A percentile compares a stretch with the other conserved stretches of the same genome.
Evolutionary conservation across 1,140 invertebrate species (phyloP).

Genomic region (Cherax quadricarinatus): DNA sequence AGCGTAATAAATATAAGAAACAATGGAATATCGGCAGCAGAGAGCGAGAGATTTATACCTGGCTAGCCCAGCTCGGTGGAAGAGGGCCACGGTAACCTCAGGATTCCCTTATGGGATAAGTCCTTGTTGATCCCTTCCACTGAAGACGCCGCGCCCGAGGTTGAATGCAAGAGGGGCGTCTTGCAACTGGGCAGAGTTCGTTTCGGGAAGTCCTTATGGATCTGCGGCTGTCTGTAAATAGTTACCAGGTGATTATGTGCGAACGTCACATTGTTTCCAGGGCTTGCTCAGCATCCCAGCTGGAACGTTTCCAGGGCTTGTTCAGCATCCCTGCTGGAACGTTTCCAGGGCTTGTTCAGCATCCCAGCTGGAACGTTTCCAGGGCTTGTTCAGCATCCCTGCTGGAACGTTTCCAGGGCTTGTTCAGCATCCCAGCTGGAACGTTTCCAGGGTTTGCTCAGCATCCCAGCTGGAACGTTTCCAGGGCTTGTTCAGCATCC

Average conservation of each 20-base stretch:
- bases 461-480: background rate
- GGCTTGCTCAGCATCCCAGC: background rate
- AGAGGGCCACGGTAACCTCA: background rate
- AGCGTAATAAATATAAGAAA: conserved; percentile 60
- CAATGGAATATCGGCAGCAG: conserved; percentile 43
- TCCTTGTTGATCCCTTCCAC: background rate
- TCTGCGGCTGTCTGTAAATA: background rate
- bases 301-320: background rate
- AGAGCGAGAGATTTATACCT: conserved; percentile 29
- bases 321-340: background rate
- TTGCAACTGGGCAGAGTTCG: background rate
- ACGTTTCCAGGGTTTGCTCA: background rate
- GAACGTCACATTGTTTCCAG: background rate
- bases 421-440: background rate
- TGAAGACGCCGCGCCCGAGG: background rate
- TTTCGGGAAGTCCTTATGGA: conserved; percentile 9
- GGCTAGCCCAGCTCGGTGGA: background rate
- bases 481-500: too few relatives aligned
- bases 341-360: background rate
- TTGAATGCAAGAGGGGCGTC: conserved; percentile 18
- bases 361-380: background rate
- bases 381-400: background rate
- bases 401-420: background rate
- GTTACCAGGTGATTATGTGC: background rate
- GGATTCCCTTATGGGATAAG: background rate